Base-by-base conservation (phyloP, 2,113 vertebrate genomes). In the Cacatua alba region DNA sequence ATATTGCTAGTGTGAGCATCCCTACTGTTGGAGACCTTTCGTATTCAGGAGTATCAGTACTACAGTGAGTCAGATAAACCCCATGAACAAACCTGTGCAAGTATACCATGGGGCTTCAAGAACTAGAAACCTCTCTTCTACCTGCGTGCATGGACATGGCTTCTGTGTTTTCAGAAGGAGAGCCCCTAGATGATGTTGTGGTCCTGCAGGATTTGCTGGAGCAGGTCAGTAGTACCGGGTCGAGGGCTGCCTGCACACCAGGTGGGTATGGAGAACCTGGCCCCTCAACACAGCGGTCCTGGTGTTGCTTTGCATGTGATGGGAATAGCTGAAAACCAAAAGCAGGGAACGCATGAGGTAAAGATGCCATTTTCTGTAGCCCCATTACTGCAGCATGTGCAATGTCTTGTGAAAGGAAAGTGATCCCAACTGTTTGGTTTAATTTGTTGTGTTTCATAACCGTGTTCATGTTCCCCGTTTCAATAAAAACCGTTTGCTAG, bases 391-490 rank as follows among this genome's bases (percentile, higher is more conserved):
- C 51, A 46, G 14, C 70, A 28, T 13, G 16, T 1, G 65, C 60
- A 15, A 21, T 24, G 65, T 29, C 46, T 63, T 13, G 28, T 14
- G 82, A 51, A 79, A 53, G 88, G 60, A 9, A 72, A 86, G 72
- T 4, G 37, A 81, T 83, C 53, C 55, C 86, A 65, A 86, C 63
- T 69, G 83, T 57, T 92, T 26, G 20, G 53, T 76, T 83, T 29
- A 20, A 60, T 90, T 86, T 86, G 93, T 76, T 82, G 57, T 81
- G 46, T 95, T 94, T 78, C 89, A 4, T 83, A 95, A 89, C 72
- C 10, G 69, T 4, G 3, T 71, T 75, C 82, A 6, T 21, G 68
- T 53, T 90, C 60, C 82, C 81, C 41, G 8, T 17, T 85, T 84
- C 82, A 72, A 65, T 19, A 18, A 39, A 84, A 65, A 0, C 63